Base-by-base conservation (phyloP, 2,888 invertebrate species). In the Eupeodes latifasciatus region DNA sequence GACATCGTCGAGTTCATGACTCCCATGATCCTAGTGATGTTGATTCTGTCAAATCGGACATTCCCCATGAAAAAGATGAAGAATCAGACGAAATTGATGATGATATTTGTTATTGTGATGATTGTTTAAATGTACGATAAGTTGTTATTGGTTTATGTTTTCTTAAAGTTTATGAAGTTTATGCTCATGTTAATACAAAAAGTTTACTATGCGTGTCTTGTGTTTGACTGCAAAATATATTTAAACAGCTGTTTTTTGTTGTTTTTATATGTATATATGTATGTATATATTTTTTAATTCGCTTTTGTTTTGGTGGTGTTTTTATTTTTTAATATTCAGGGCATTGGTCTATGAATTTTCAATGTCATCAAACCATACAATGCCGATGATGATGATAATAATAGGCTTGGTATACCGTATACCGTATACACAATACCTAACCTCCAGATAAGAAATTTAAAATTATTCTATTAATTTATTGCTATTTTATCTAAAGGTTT, bases 81-180 rank as follows among this genome's bases (percentile, higher is more conserved):
- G 90, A 87, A 66, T 90, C 91, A 78, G 91, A 91, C 89, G 94
- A 93, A 89, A 95, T 94, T 92, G 96, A 96, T 93, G 96, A 96
- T 93, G 96, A 96, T 91, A 94, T 96, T 92, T 96, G 96, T 94
- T 96, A 95, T 94, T 97, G 96, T 94, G 96, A 96, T 94, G 96
- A 96, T 91, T 96, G 96, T 93, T 91, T 94, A 90, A 93, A 93
- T 91, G 94, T 94, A 92, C 89, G 93, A 2, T 44, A 74, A 53
- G 12, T 84, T 69, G 12, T 62, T 62, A 27, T 27, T 27, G 27
- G 27, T 36, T 1, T 11, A 9, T 34, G 27, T 55, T 4, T 27
- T 51, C 5, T 16, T 34, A 14, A 49, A 34, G 6, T 49, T 47
- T 19, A 19, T 19, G 19, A 53, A 5, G 4, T 4, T 40, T 9